Evolutionary conservation across 1,140 invertebrate species (phyloP), one percentile per base, ranked within the genome.

Genomic region (Apolygus lucorum): DNA sequence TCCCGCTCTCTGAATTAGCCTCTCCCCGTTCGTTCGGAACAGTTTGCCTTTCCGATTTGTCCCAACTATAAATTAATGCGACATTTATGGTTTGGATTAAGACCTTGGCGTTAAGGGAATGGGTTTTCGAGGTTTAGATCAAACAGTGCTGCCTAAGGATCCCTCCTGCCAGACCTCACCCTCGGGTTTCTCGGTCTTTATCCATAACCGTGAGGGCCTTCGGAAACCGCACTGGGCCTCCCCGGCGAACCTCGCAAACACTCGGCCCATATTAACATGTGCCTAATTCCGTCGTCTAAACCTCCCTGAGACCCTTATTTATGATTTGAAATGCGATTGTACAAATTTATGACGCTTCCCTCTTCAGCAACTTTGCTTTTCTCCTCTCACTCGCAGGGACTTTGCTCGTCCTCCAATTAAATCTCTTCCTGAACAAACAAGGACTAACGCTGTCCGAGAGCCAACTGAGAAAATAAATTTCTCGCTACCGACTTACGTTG

Each of bases 31-130:
- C n/a, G n/a, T 68, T 49, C 22, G 17, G 17, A 28, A 17, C 29
- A 1, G 68, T 69, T 69, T 69, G 68, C 68, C 62, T 69, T 69
- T 28, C 52, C 27, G 68, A 69, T 69, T 69, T 69, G 68, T 59
- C 64, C 68, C 68, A 69, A 69, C 68, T 69, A 69, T 69, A 69
- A 69, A 69, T 69, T 69, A 69, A 69, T 69, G 52, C 52, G 68
- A 69, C 68, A 54, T 69, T 69, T 69, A 69, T 63, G 68, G 54
- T 21, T 27, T 21, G 52, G 27, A 62, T 59, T 28, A 34, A 67
- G 28, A 26, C 24, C 28, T n/a, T 24, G 13, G 26, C 13, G 52
- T 22, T n/a, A 26, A 69, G 52, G 68, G 54, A 28, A 52, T n/a
- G 2, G 65, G 27, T 22, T 42, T 59, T 59, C 27, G 21, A 34